Evolutionary conservation across 2,113 vertebrate genomes (phyloP).

Genomic region (Scalopus aquaticus): DNA sequence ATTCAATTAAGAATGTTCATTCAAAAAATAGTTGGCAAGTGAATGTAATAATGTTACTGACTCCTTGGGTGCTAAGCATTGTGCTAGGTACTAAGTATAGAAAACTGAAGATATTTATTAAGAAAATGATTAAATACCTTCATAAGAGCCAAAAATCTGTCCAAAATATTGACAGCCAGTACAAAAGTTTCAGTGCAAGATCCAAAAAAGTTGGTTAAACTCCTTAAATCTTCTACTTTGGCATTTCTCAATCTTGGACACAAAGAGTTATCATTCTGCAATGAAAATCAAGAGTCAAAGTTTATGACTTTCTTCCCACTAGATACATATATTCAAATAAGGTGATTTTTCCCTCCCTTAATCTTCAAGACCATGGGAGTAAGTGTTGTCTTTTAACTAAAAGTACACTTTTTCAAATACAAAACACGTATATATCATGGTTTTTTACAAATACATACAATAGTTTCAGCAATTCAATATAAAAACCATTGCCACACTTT

Average conservation of each 20-base stretch:
- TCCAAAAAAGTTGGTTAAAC: constrained; percentile 96
- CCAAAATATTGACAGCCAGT: constrained; percentile 96
- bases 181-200: constrained; percentile 97
- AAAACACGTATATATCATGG: not conserved
- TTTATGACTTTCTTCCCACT: not conserved
- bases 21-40: no score
- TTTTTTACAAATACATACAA: not conserved
- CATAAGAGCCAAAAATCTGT: constrained; percentile 97
- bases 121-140: constrained; percentile 87
- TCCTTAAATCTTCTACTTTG: constrained; percentile 97
- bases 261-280: constrained; percentile 90
- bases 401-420: not conserved
- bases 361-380: not conserved
- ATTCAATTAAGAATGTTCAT: not conserved
- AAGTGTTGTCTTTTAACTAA: not conserved
- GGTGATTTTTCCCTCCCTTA: not conserved
- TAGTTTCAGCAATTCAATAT: not conserved
- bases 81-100: not conserved
- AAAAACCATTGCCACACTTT: not conserved
- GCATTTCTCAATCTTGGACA: constrained; percentile 93
- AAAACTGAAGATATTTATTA: not conserved
- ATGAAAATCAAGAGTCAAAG: constrained; percentile 51
- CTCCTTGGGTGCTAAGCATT: not conserved
- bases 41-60: not conserved
- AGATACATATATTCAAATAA: not conserved